A percentile compares a stretch with the other conserved stretches of the same genome.
These are phyloP conservation scores for Tigriopus japonicus DNA, from an alignment of 1,140 invertebrate species.

Conservation along the genomic window DNA sequence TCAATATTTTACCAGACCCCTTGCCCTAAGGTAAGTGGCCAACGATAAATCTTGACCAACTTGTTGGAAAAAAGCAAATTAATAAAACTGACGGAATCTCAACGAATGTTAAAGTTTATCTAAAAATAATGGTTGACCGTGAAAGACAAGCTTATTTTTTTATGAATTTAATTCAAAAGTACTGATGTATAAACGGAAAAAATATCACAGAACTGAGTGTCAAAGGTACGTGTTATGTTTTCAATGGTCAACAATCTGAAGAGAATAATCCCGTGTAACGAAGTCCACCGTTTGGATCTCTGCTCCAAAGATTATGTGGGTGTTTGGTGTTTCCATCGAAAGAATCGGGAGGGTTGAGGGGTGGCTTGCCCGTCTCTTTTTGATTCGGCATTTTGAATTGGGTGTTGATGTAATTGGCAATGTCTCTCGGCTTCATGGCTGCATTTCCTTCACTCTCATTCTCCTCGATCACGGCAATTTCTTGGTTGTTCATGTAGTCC, in stretches of 20 bases:
- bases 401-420: conserved; percentile 3
- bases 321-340: neutral
- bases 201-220: too few relatives aligned
- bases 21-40: too few relatives aligned
- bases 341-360: neutral
- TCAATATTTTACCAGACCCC: too few relatives aligned
- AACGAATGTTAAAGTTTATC: too few relatives aligned
- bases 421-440: conserved; percentile 1
- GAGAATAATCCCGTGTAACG: conserved; percentile 11
- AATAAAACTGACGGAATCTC: too few relatives aligned
- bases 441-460: neutral
- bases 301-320: conserved; percentile 6
- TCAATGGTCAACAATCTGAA: conserved; percentile 3
- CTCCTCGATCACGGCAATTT: conserved; percentile 12
- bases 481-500: conserved; percentile 12
- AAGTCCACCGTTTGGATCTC: conserved; percentile 1
- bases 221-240: too few relatives aligned
- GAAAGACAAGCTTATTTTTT: too few relatives aligned
- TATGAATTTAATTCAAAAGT: too few relatives aligned
- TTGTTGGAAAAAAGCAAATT: too few relatives aligned
- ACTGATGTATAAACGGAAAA: too few relatives aligned
- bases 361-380: neutral
- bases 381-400: neutral
- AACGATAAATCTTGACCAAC: too few relatives aligned
- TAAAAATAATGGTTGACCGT: too few relatives aligned